Base-by-base conservation (phyloP, 2,888 invertebrate species). In the Nysson spinosus region DNA sequence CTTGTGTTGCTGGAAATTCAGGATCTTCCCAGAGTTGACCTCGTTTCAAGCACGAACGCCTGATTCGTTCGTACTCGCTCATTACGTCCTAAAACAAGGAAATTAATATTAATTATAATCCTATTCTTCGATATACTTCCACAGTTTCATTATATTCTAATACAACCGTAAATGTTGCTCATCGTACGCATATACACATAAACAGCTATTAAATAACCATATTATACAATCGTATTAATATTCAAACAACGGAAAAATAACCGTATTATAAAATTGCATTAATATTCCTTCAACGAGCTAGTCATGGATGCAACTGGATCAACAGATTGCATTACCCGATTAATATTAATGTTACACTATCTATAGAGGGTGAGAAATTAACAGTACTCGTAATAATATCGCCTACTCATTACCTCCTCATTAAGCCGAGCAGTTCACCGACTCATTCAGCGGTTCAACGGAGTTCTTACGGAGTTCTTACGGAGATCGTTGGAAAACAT, bases 11-110 rank as follows among this genome's bases (percentile, higher is more conserved):
- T 2, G 95, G 94, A 88, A 97, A 97, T 87, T 96, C 96, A 0
- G 95, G 94, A 88, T 97, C 97, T 88, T 96, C 96, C 95, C 95
- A 96, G 14, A 95, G 90, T 85, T 93, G 92, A 32, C 92, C 93
- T 75, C 93, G 91, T 88, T 94, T 92, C 84, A 94, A 89, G 88
- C 96, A 96, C 79, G 92, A 91, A 81, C 92, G 91, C 88, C 93
- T 93, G 80, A 96, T 93, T 67, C 93, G 92, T 88, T 96, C 96
- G 91, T 94, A 96, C 87, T 94, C 94, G 81, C 92, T 92, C 94
- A 93, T 93, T 74, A 88, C 86, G 86, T 87, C 86, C 87, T 87
- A 79, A 19, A 84, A 85, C 50, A 62, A 32, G n/a, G 17, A 39
- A 35, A 35, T 16, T 19, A n/a, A 5, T 19, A n/a, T 12, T 22